Evolutionary conservation across 1,140 invertebrate genomes (phyloP).

Genomic region (Cepaea nemoralis): DNA sequence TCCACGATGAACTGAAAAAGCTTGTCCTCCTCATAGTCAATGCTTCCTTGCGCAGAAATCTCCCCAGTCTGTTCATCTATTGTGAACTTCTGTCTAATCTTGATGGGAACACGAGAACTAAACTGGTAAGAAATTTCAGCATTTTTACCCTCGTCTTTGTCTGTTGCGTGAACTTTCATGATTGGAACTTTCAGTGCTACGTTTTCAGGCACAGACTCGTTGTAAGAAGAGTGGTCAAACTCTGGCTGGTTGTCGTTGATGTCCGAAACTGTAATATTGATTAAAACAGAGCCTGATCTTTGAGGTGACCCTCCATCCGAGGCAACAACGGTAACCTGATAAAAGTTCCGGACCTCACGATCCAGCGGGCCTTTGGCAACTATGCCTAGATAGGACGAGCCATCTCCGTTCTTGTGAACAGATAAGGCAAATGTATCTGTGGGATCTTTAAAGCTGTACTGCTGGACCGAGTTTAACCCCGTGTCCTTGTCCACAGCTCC

Average conservation of each 20-base stretch:
- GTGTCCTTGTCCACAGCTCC: slow-evolving; percentile 62
- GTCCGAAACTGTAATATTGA: slow-evolving; percentile 72
- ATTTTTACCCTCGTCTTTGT: slow-evolving; percentile 66
- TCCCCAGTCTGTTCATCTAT: slow-evolving; percentile 76
- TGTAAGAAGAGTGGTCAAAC: slow-evolving; percentile 56
- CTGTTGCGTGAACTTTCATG: slow-evolving; percentile 55
- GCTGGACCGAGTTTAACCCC: slow-evolving; percentile 51
- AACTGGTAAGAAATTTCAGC: slow-evolving; percentile 78
- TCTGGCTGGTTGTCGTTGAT: slow-evolving; percentile 75
- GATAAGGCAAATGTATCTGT: slow-evolving; percentile 49
- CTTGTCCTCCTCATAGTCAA: slow-evolving; percentile 82
- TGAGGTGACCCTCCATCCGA: slow-evolving; percentile 59
- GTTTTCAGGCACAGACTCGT: slow-evolving; percentile 80
- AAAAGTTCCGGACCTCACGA: slow-evolving; percentile 56
- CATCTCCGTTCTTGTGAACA: slow-evolving; percentile 50
- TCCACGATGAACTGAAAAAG: slow-evolving; percentile 56
- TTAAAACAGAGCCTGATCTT: slow-evolving; percentile 52
- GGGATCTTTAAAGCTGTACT: slow-evolving; percentile 48
- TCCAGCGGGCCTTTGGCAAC: slow-evolving; percentile 54
- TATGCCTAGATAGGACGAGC: slow-evolving; percentile 56
- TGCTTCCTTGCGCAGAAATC: slow-evolving; percentile 70
- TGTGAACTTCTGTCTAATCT: slow-evolving; percentile 83
- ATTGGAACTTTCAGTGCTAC: slow-evolving; percentile 47
- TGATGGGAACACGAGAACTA: slow-evolving; percentile 88
- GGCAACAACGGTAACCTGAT: slow-evolving; percentile 56